Base-by-base conservation (phyloP, 1,140 invertebrate species). In the Ceratitis capitata region DNA sequence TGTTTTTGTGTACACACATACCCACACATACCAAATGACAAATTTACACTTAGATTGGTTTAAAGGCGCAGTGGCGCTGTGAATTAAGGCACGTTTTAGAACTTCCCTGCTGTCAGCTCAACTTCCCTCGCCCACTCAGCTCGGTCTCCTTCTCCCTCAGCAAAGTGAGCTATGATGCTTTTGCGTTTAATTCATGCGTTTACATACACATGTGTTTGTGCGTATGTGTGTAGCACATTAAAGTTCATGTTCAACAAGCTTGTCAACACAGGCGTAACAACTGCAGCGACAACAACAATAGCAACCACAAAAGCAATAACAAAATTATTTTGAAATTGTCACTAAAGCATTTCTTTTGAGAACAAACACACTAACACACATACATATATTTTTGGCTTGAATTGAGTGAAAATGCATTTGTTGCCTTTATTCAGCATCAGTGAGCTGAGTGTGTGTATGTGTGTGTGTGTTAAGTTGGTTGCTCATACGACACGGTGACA, bases 221-320 rank as follows among this genome's bases (percentile, higher is more conserved):
- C 19, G 35, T n/a, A 39, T 47, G 45, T 47, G 45, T 53, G 51
- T 39, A 29, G 42, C 69, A 10, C 39, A 78, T 78, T 78, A 78
- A 78, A 78, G 69, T 78, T 78, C 39, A 47, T 78, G 69, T 78
- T 78, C 69, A 78, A 78, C 69, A 78, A 78, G 69, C 69, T 78
- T 78, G 69, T 78, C 69, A 78, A 78, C 69, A 78, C 69, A 78
- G 42, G 69, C 69, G 69, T 78, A 78, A 78, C 69, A 78, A 78
- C 69, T 78, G 69, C 69, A 78, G n/a, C 69, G 16, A 23, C 39
- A 74, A 74, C 64, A 74, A 39, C 64, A 74, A 61, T 5, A 23
- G 26, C 56, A 23, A 61, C 19, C 16, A 64, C 14, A 64, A 32
- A 42, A 74, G 64, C 64, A 42, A n/a, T 74, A 42, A 19, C 64